phyloP scores from a whole-genome alignment of 2,888 invertebrate genomes.

The Bhutanitis thaidina region DNA sequence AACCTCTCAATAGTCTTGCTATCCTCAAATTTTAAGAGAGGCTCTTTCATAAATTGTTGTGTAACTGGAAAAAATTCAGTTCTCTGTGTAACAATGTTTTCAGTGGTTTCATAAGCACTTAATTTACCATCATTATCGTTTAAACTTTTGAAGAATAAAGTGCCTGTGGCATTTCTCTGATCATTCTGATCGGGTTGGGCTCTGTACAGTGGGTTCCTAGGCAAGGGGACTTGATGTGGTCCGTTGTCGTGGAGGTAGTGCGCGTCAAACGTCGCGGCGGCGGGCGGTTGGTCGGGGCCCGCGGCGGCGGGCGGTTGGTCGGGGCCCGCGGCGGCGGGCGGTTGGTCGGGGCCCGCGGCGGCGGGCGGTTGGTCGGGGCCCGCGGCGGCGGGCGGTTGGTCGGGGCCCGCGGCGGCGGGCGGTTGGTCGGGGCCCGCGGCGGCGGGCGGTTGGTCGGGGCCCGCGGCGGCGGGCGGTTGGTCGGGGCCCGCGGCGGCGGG shows the following conservation, averaged over 20 bases:
- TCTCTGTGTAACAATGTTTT: slow-evolving; percentile 39
- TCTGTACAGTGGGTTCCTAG: slow-evolving; percentile 44
- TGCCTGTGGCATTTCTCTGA: slow-evolving; percentile 39
- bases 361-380: slow-evolving; percentile 68
- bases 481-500: slow-evolving; percentile 64
- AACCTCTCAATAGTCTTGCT: slow-evolving; percentile 35
- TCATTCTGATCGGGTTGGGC: slow-evolving; percentile 40
- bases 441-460: no score
- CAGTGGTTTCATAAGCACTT: slow-evolving; percentile 35
- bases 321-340: slow-evolving; percentile 52
- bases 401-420: slow-evolving; percentile 65
- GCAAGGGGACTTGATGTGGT: slow-evolving; percentile 44
- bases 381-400: slow-evolving; percentile 44
- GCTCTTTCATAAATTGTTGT: slow-evolving; percentile 53
- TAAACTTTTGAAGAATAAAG: slow-evolving; percentile 35
- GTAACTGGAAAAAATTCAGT: slow-evolving; percentile 49
- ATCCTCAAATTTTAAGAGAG: slow-evolving; percentile 31
- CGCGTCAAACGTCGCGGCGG: slow-evolving; percentile 41
- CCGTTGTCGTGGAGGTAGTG: slow-evolving; percentile 44
- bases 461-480: slow-evolving; percentile 43
- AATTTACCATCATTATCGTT: slow-evolving; percentile 49
- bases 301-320: slow-evolving; percentile 74
- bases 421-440: slow-evolving; percentile 66
- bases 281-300: slow-evolving; percentile 50
- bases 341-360: slow-evolving; percentile 58